Percentiles rank a stretch among this genome's conserved stretches.
phyloP scores from a whole-genome alignment of 2,113 vertebrate genomes.

The Oceanites oceanicus region DNA sequence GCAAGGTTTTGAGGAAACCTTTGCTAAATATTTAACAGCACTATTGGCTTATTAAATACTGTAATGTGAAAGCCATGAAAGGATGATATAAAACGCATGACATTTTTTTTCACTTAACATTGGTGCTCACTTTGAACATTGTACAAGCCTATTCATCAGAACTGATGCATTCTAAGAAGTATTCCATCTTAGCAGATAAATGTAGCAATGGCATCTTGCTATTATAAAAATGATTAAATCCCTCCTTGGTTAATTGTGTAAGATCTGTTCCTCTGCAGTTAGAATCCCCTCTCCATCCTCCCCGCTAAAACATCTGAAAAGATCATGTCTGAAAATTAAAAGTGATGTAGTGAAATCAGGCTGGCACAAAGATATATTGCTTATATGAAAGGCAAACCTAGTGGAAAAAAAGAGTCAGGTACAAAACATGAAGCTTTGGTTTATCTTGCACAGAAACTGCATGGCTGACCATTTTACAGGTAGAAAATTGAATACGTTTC shows the following conservation, averaged over 20 bases:
- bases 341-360: neutral
- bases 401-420: neutral
- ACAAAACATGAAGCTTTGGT: neutral
- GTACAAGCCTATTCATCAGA: conserved; percentile 62
- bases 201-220: conserved; percentile 46
- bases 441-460: conserved; percentile 13
- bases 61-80: conserved; percentile 24
- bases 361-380: neutral
- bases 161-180: conserved; percentile 64
- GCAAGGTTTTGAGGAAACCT: conserved; percentile 51
- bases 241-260: conserved; percentile 55
- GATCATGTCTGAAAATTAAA: conserved; percentile 28
- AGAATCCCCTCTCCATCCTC: neutral
- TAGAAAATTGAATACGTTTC: neutral
- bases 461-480: conserved; percentile 11
- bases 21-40: conserved; percentile 72
- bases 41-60: conserved; percentile 64
- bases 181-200: conserved; percentile 67
- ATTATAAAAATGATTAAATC: conserved; percentile 67
- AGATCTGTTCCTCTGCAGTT: conserved; percentile 45
- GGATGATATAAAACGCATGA: conserved; percentile 40
- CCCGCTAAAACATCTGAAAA: conserved; percentile 39
- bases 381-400: conserved; percentile 25
- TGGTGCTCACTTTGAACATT: conserved; percentile 55
- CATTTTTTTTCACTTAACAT: conserved; percentile 47